These are phyloP conservation scores for Pavo muticus DNA, from an alignment of 2,113 vertebrate genomes.

Conservation along the genomic window DNA sequence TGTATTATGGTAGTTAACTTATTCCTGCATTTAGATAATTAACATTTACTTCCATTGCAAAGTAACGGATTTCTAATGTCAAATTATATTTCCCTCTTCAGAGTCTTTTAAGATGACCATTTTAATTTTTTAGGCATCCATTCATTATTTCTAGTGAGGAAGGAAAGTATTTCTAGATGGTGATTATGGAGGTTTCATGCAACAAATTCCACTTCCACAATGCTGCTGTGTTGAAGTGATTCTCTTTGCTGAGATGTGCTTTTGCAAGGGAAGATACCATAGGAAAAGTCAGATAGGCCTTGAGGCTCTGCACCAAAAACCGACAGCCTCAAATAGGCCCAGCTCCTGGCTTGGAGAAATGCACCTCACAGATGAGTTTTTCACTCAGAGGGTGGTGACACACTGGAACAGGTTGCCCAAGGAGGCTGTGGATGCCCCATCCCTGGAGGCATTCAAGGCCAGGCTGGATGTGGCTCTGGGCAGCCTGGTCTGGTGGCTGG, in stretches of 20 bases:
- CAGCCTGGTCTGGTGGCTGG: too few relatives aligned
- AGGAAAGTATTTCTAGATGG: not conserved
- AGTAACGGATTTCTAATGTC: not conserved
- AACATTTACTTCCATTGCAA: constrained; percentile 22
- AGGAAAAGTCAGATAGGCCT: not conserved
- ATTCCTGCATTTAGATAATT: constrained; percentile 24
- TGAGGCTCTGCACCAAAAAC: not conserved
- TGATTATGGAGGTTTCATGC: not conserved
- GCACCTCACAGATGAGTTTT: not conserved
- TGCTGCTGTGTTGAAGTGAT: not conserved
- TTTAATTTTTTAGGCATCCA: not conserved
- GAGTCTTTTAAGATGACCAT: not conserved
- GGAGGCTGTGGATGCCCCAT: too few relatives aligned
- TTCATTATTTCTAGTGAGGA: not conserved
- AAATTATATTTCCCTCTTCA: not conserved
- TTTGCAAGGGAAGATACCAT: not conserved
- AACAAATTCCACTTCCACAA: not conserved
- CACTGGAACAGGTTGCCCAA: too few relatives aligned
- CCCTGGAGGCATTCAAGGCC: too few relatives aligned
- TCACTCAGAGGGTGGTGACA: too few relatives aligned
- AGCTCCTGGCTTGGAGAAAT: not conserved
- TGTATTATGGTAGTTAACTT: not conserved
- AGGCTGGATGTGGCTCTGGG: too few relatives aligned
- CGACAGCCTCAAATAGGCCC: not conserved
- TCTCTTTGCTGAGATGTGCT: not conserved